Percentiles rank a stretch among this genome's conserved stretches.
These are phyloP conservation scores for Erebia epiphron DNA, from an alignment of 2,888 invertebrate species.

Conservation along the genomic window DNA sequence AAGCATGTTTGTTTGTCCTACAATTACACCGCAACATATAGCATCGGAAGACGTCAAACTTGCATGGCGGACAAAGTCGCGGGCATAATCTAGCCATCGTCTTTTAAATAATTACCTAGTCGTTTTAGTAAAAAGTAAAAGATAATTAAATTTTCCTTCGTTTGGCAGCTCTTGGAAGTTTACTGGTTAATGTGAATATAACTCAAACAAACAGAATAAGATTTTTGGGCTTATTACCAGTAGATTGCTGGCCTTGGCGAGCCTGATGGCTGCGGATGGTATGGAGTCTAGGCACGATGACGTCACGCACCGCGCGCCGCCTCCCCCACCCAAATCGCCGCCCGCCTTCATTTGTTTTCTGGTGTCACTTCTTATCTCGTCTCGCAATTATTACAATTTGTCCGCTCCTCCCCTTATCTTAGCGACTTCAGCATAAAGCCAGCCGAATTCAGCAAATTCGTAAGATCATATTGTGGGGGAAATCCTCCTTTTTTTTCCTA, in stretches of 20 bases:
- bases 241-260: background rate
- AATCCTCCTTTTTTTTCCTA: slow-evolving; percentile 64
- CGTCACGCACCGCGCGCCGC: slow-evolving; percentile 58
- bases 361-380: slow-evolving; percentile 82
- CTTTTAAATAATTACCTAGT: too few species aligned
- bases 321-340: slow-evolving; percentile 50
- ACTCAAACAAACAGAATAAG: slow-evolving; percentile 1
- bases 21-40: too few species aligned
- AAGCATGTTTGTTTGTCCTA: too few species aligned
- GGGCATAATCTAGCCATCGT: too few species aligned
- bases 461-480: slow-evolving; percentile 72
- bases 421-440: slow-evolving; percentile 78
- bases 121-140: too few species aligned
- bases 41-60: too few species aligned
- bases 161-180: background rate
- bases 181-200: background rate
- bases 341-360: slow-evolving; percentile 82
- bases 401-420: slow-evolving; percentile 82
- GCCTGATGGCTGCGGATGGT: slow-evolving; percentile 43
- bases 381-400: slow-evolving; percentile 83
- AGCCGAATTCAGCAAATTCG: slow-evolving; percentile 76
- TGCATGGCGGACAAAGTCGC: too few species aligned
- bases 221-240: background rate
- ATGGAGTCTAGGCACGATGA: slow-evolving; percentile 55
- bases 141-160: background rate